Evolutionary conservation across 2,113 vertebrate species (phyloP).

Genomic region (Thunnus thynnus): DNA sequence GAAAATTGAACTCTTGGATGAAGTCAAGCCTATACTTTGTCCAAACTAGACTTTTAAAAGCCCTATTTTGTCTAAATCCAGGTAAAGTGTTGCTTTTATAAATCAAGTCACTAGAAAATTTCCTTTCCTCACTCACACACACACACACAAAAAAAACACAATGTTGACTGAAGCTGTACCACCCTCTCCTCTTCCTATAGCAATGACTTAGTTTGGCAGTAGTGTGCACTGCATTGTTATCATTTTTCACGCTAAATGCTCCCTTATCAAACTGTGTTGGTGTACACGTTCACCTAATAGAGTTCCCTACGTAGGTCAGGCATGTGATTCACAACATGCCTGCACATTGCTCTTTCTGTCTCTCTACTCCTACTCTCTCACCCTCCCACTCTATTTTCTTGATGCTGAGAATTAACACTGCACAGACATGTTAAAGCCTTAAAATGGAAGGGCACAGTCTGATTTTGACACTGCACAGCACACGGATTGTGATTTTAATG

Average conservation of each 20-base stretch:
- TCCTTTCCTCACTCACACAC: slow-evolving; percentile 4
- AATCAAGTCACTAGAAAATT: neutral
- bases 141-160: too few relatives aligned
- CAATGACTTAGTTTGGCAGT: slow-evolving; percentile 3
- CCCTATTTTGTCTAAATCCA: slow-evolving; percentile 21
- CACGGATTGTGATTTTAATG: neutral
- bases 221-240: slow-evolving; percentile 7
- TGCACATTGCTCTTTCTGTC: slow-evolving; percentile 36
- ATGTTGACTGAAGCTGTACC: neutral
- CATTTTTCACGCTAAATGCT: slow-evolving; percentile 33
- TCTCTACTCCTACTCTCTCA: slow-evolving; percentile 33
- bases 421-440: slow-evolving; percentile 29
- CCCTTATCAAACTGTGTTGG: slow-evolving; percentile 52
- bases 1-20: slow-evolving; percentile 39
- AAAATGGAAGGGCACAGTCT: slow-evolving; percentile 21
- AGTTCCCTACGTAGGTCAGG: slow-evolving; percentile 55
- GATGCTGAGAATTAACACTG: slow-evolving; percentile 28
- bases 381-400: slow-evolving; percentile 35
- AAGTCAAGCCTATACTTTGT: slow-evolving; percentile 33
- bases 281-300: slow-evolving; percentile 42
- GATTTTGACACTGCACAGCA: neutral
- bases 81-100: slow-evolving; percentile 7
- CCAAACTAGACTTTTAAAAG: slow-evolving; percentile 23
- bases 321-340: slow-evolving; percentile 52
- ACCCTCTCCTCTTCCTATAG: too few relatives aligned